Conservation (phyloP, 1,140 invertebrate genomes). For the Hylyphantes graminicola region DNA sequence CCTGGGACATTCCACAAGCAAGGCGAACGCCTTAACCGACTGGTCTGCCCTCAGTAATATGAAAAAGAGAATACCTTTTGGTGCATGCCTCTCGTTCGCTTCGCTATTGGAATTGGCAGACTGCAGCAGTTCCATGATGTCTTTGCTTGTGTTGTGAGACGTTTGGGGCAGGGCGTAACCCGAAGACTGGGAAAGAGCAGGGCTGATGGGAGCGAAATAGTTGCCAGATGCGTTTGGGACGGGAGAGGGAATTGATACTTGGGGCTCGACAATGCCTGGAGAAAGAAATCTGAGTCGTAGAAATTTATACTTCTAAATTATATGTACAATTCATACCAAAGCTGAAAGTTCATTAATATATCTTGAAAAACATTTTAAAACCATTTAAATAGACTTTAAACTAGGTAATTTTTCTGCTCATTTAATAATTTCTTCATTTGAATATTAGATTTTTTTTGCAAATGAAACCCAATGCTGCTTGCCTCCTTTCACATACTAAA, state of each 20-base stretch:
- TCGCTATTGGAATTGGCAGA: slow-evolving; percentile 24
- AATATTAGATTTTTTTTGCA: too few relatives aligned
- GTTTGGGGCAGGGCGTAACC: slow-evolving; percentile 16
- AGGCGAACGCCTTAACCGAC: too few relatives aligned
- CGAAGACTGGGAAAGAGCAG: slow-evolving; percentile 40
- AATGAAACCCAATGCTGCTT: too few relatives aligned
- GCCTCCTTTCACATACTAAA: too few relatives aligned
- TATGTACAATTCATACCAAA: neutral
- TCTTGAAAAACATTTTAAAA: too few relatives aligned
- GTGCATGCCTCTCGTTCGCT: neutral
- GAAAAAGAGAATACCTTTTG: slow-evolving; percentile 25
- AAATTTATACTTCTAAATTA: too few relatives aligned
- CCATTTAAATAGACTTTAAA: too few relatives aligned
- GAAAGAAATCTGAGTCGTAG: slow-evolving; percentile 9
- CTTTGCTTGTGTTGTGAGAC: slow-evolving; percentile 24
- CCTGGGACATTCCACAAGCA: too few relatives aligned
- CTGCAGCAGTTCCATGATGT: slow-evolving; percentile 51
- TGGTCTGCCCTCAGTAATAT: neutral
- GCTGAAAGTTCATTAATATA: too few relatives aligned
- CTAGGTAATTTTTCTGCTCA: too few relatives aligned
- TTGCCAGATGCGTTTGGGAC: slow-evolving; percentile 41
- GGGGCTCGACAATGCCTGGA: slow-evolving; percentile 53
- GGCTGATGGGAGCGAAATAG: slow-evolving; percentile 56
- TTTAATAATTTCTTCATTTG: too few relatives aligned
- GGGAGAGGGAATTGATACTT: slow-evolving; percentile 45